A percentile compares a stretch with the other conserved stretches of the same genome.
phyloP scores from a whole-genome alignment of 2,797 vertebrate species.

The Poeciliopsis presidionis region DNA sequence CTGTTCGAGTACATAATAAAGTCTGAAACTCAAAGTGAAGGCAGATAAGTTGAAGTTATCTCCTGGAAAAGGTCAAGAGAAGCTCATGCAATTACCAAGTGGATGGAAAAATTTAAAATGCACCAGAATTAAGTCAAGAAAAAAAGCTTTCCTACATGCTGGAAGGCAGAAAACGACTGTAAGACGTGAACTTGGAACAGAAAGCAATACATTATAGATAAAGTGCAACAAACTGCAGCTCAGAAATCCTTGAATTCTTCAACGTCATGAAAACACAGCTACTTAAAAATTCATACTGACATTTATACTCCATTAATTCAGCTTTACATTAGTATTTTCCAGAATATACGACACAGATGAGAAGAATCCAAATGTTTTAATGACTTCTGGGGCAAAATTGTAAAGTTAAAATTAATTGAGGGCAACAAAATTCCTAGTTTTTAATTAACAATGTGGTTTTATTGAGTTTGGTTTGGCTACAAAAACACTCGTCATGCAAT shows the following conservation, averaged over 20 bases:
- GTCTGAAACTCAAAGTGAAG: slow-evolving; percentile 54
- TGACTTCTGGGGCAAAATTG: not conserved
- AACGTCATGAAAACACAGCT: not conserved
- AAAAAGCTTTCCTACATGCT: not conserved
- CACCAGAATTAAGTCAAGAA: slow-evolving; percentile 20
- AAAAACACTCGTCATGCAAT: not conserved
- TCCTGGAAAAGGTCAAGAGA: slow-evolving; percentile 70
- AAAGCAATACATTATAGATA: not conserved
- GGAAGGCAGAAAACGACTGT: not conserved
- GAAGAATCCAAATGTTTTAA: not conserved
- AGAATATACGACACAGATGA: not conserved
- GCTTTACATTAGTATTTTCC: not conserved
- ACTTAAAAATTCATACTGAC: not conserved
- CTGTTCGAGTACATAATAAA: slow-evolving; percentile 69
- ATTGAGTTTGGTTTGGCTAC: not conserved
- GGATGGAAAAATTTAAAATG: slow-evolving; percentile 30
- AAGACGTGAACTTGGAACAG: not conserved
- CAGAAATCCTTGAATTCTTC: not conserved
- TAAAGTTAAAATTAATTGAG: not conserved
- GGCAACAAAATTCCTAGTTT: not conserved
- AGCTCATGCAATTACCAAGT: slow-evolving; percentile 61
- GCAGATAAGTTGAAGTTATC: slow-evolving; percentile 56
- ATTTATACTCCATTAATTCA: not conserved
- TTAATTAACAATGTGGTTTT: no score
- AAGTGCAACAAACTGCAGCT: not conserved